These are phyloP conservation scores for Toxotes lorentzi DNA, from an alignment of 2,797 vertebrate genomes.

Conservation along the genomic window DNA sequence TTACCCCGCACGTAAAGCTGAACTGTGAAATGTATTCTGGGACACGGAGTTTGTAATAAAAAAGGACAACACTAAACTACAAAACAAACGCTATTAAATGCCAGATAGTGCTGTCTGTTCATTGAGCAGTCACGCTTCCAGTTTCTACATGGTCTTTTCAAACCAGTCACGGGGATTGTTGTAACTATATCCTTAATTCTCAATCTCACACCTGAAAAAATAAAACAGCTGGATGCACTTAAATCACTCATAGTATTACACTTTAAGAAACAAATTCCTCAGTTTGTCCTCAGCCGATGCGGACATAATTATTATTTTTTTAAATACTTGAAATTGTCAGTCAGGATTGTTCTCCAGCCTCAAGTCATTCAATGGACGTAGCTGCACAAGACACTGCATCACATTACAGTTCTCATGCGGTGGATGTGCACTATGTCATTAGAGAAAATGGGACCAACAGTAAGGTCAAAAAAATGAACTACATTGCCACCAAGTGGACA, in stretches of 20 bases:
- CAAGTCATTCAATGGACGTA: background rate
- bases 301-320: background rate
- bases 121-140: too few relatives aligned
- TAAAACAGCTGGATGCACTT: background rate
- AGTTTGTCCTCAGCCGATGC: background rate
- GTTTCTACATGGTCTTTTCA: background rate
- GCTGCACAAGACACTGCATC: conserved; percentile 25
- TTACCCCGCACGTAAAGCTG: conserved; percentile 24
- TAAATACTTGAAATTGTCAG: background rate
- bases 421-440: conserved; percentile 37
- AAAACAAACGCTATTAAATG: conserved; percentile 60
- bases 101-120: background rate
- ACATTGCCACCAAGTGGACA: conserved; percentile 66
- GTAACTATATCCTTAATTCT: background rate
- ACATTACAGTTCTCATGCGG: conserved; percentile 19
- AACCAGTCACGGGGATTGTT: fast-evolving
- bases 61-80: conserved; percentile 58
- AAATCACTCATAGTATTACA: background rate
- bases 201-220: fast-evolving
- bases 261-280: background rate
- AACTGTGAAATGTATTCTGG: conserved; percentile 34
- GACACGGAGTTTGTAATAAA: conserved; percentile 51
- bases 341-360: background rate
- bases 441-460: conserved; percentile 38
- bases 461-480: conserved; percentile 60